A percentile compares a stretch with the other conserved stretches of the same genome.
These are phyloP conservation scores for Eunapius fragilis DNA, from an alignment of 37 sponge, comb jelly and placozoan species.

Conservation along the genomic window DNA sequence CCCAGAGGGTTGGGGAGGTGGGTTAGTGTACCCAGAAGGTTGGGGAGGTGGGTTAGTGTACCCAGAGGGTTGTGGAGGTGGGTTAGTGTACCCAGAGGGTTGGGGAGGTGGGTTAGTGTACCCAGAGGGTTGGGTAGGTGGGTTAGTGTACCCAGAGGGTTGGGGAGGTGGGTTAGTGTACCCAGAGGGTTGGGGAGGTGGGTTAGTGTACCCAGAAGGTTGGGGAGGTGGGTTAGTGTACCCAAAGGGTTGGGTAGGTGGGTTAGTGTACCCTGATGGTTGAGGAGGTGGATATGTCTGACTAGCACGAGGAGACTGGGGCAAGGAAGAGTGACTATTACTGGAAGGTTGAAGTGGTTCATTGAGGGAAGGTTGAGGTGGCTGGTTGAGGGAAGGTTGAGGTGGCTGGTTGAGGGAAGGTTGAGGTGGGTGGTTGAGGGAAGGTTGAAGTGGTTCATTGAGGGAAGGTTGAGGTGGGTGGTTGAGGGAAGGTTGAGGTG, in stretches of 20 bases:
- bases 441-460: background rate
- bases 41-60: too few relatives aligned
- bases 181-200: too few relatives aligned
- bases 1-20: background rate
- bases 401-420: too few relatives aligned
- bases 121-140: too few relatives aligned
- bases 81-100: too few relatives aligned
- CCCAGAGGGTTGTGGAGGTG: background rate
- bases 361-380: background rate
- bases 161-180: too few relatives aligned
- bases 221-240: background rate
- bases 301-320: background rate
- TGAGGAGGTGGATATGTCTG: slow-evolving; percentile 13
- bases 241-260: background rate
- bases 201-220: slow-evolving; percentile 1
- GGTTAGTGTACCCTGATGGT: background rate
- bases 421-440: too few relatives aligned
- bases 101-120: too few relatives aligned
- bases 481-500: too few relatives aligned
- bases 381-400: too few relatives aligned
- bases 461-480: too few relatives aligned
- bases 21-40: background rate
- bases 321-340: background rate
- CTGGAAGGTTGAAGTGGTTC: background rate
- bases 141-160: too few relatives aligned